Evolutionary conservation across 2,888 invertebrate species (phyloP).

Genomic region (Sialis fuliginosa): DNA sequence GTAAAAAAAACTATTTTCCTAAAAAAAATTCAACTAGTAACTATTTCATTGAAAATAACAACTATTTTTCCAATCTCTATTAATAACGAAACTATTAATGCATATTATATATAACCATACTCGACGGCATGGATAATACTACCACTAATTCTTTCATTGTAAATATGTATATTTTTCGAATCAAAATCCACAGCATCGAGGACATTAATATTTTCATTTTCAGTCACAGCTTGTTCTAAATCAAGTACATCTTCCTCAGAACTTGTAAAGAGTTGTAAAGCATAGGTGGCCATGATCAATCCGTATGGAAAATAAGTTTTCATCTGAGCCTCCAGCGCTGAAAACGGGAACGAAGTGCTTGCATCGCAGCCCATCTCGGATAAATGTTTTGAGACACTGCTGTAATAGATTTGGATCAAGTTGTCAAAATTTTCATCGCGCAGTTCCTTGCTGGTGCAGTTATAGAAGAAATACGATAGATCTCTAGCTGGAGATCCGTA

Average conservation of each 20-base stretch:
- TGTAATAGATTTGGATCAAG: slow-evolving; percentile 17
- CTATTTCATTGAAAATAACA: too few relatives aligned
- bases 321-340: slow-evolving; percentile 15
- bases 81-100: too few relatives aligned
- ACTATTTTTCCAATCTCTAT: too few relatives aligned
- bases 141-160: not conserved
- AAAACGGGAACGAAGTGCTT: slow-evolving; percentile 15
- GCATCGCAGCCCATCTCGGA: slow-evolving; percentile 14
- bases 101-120: not conserved
- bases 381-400: slow-evolving; percentile 14
- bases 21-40: too few relatives aligned
- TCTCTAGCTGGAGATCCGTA: slow-evolving; percentile 17
- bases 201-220: not conserved
- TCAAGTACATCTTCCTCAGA: slow-evolving; percentile 12
- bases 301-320: slow-evolving; percentile 15
- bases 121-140: not conserved
- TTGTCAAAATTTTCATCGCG: slow-evolving; percentile 15
- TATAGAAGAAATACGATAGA: slow-evolving; percentile 19
- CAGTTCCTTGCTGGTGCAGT: slow-evolving; percentile 15
- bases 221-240: slow-evolving; percentile 5
- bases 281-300: slow-evolving; percentile 13
- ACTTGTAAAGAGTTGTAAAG: slow-evolving; percentile 14
- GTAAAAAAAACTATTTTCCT: too few relatives aligned
- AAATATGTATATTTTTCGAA: slow-evolving; percentile 5
- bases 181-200: slow-evolving; percentile 4